phyloP scores from a whole-genome alignment of 2,113 vertebrate genomes.

The Rostratula benghalensis region DNA sequence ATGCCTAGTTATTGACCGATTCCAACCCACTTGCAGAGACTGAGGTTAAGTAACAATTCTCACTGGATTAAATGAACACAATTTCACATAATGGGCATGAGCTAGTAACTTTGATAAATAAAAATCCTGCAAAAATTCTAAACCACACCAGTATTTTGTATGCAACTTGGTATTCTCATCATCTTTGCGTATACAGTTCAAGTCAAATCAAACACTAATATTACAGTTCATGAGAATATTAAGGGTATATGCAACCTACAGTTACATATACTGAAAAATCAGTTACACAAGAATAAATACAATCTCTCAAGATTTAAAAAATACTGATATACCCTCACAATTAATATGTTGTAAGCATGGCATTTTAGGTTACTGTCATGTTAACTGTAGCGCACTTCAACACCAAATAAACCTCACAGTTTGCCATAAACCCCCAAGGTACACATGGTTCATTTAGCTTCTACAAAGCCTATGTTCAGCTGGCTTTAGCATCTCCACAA shows the following conservation, averaged over 20 bases:
- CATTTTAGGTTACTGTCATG: not conserved
- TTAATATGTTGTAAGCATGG: not conserved
- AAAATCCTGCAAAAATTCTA: not conserved
- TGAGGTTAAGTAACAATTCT: not conserved
- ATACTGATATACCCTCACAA: not conserved
- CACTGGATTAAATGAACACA: not conserved
- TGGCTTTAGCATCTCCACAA: conserved; percentile 58
- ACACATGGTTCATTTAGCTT: conserved; percentile 43
- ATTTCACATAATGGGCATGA: not conserved
- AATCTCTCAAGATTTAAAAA: not conserved
- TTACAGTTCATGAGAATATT: not conserved
- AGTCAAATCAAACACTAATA: not conserved
- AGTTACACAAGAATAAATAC: not conserved
- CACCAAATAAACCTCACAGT: conserved; percentile 45
- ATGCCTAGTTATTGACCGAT: not conserved
- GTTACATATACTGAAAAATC: not conserved
- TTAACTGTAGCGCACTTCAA: conserved; percentile 11
- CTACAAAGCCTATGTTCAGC: conserved; percentile 51
- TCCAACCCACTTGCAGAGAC: not conserved
- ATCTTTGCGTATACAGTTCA: not conserved
- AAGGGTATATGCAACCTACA: not conserved
- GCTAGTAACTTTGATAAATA: not conserved
- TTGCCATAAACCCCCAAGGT: conserved; percentile 44
- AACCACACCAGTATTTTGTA: not conserved
- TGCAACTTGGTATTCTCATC: not conserved